Percentiles rank a stretch among this genome's conserved stretches.
Conservation (phyloP, 2,797 vertebrate genomes). For the Muraenolepis orangiensis region DNA sequence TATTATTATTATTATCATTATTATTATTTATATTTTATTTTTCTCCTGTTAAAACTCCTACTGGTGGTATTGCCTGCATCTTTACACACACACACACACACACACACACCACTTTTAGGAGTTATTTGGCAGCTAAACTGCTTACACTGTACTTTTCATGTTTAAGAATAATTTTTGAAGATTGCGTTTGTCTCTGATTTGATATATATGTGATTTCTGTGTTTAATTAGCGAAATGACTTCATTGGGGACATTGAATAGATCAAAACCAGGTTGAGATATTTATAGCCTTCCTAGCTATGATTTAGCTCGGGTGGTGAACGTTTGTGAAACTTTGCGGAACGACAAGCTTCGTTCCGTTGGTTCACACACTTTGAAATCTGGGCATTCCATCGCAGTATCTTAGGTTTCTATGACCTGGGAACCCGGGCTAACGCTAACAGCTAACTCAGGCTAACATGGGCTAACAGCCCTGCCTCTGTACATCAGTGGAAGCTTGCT, state of each 20-base stretch:
- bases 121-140: not conserved
- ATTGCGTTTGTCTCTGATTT: not conserved
- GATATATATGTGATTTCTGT: not conserved
- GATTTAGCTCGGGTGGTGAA: not conserved
- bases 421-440: not conserved
- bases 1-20: not conserved
- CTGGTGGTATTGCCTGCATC: not conserved
- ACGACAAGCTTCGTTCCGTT: too few species aligned
- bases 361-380: not conserved
- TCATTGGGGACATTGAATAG: not conserved
- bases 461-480: not conserved
- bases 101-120: not conserved
- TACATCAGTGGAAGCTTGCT: not conserved
- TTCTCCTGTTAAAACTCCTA: not conserved
- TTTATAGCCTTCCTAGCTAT: not conserved
- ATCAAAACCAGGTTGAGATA: not conserved
- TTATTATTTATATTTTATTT: not conserved
- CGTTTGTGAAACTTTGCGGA: not conserved
- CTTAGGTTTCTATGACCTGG: not conserved
- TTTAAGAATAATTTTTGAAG: not conserved
- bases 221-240: not conserved
- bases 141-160: not conserved
- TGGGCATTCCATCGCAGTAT: not conserved
- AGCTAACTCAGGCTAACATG: too few species aligned
- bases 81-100: not conserved